Evolutionary conservation across 2,797 vertebrate genomes (phyloP).

Genomic region (Tarsius wallacei): DNA sequence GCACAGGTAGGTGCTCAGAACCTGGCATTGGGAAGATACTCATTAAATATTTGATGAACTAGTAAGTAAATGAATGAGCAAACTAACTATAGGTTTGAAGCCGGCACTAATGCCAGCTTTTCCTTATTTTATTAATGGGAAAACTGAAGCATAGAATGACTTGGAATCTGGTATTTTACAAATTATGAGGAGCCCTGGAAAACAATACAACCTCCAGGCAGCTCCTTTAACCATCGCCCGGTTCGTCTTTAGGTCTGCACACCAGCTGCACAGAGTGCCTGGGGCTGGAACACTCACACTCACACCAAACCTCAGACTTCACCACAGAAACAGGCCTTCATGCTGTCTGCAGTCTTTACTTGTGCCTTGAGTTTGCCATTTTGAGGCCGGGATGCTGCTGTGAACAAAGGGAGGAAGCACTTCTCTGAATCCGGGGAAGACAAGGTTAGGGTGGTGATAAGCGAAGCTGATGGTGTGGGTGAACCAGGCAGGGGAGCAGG

Average conservation of each 20-base stretch:
- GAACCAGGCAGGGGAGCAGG: not conserved
- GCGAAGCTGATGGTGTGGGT: not conserved
- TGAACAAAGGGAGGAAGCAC: not conserved
- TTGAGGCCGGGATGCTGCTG: not conserved
- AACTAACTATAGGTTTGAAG: not conserved
- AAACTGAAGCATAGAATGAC: not conserved
- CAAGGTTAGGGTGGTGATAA: not conserved
- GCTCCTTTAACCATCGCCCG: too few relatives aligned
- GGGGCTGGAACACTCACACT: not conserved
- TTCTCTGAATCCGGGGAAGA: not conserved
- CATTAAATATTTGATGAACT: not conserved
- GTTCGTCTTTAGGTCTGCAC: not conserved
- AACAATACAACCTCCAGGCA: not conserved
- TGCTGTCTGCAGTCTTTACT: not conserved
- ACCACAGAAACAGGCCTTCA: not conserved
- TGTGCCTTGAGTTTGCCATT: not conserved
- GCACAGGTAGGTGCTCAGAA: not conserved
- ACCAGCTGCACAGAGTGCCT: too few relatives aligned
- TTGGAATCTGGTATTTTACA: slow-evolving; percentile 18
- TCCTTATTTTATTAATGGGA: not conserved
- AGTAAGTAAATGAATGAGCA: not conserved
- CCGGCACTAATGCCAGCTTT: not conserved
- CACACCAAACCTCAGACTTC: not conserved
- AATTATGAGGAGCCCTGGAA: not conserved
- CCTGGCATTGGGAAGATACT: not conserved